These are phyloP conservation scores for Henicopernis longicauda DNA, from an alignment of 2,113 vertebrate species.

Conservation along the genomic window DNA sequence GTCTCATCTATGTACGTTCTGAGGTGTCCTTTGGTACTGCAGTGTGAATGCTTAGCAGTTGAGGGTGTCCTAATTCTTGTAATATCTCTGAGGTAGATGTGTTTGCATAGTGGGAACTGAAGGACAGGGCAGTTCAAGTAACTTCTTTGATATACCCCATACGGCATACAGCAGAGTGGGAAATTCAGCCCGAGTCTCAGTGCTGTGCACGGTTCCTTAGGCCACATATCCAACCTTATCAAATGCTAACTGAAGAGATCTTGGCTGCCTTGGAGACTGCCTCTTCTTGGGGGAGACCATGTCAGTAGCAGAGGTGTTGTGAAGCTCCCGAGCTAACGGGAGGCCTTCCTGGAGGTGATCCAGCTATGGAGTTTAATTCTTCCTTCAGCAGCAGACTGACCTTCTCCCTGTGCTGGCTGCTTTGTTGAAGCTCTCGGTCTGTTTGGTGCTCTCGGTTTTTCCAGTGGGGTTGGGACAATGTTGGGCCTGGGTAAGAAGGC, in stretches of 20 bases:
- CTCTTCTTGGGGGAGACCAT: neutral
- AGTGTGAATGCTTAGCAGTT: neutral
- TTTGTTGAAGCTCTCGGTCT: neutral
- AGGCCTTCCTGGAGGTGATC: neutral
- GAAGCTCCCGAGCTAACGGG: neutral
- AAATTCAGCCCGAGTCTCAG: accelerated
- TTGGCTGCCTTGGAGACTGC: neutral
- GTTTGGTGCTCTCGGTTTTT: neutral
- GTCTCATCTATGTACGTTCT: neutral
- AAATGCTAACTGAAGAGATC: neutral
- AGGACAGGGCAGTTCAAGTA: neutral
- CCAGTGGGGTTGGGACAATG: neutral
- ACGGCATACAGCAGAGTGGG: accelerated
- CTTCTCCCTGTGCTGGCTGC: neutral
- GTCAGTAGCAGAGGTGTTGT: neutral
- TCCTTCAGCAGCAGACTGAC: neutral
- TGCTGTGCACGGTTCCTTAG: neutral
- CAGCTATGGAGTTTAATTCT: neutral
- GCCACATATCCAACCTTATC: neutral
- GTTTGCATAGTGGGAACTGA: neutral
- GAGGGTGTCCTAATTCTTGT: neutral
- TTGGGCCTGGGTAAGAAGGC: neutral
- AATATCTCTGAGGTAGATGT: neutral
- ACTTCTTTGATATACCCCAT: neutral
- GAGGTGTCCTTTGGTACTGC: neutral